phyloP scores from a whole-genome alignment of 1,140 invertebrate genomes.

The Drosophila lini region DNA sequence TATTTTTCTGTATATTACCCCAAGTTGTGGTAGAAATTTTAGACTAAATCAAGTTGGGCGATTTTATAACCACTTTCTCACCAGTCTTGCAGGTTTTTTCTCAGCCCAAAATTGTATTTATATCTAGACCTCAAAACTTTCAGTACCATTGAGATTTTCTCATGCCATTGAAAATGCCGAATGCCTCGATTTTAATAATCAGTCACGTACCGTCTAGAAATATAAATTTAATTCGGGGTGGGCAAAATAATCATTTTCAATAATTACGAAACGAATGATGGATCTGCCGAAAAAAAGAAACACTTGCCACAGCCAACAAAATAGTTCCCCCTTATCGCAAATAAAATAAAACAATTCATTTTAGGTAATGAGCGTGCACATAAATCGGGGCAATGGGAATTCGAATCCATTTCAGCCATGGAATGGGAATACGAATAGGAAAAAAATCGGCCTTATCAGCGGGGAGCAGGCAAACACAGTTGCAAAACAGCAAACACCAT shows the following conservation, averaged over 20 bases:
- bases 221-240: not conserved
- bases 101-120: not conserved
- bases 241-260: slow-evolving; percentile 5
- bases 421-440: slow-evolving; percentile 31
- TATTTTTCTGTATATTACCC: not conserved
- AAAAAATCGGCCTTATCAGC: slow-evolving; percentile 30
- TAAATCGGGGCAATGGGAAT: slow-evolving; percentile 9
- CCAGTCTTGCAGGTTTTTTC: not conserved
- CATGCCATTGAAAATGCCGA: slow-evolving; percentile 8
- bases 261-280: slow-evolving; percentile 38
- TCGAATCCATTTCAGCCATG: slow-evolving; percentile 6
- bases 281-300: slow-evolving; percentile 20
- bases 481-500: slow-evolving; percentile 60
- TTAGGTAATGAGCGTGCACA: slow-evolving; percentile 27
- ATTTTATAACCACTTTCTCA: not conserved
- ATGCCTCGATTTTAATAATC: slow-evolving; percentile 6
- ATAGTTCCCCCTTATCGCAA: slow-evolving; percentile 26
- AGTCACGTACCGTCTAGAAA: slow-evolving; percentile 16
- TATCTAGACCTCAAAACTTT: slow-evolving; percentile 3
- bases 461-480: slow-evolving; percentile 55
- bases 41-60: not conserved
- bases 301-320: slow-evolving; percentile 70
- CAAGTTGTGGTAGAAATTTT: not conserved
- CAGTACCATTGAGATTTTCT: slow-evolving; percentile 12
- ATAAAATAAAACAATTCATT: slow-evolving; percentile 28